Conservation (phyloP, 37 sponge, comb jelly and placozoan species). For the Ianthella basta region DNA sequence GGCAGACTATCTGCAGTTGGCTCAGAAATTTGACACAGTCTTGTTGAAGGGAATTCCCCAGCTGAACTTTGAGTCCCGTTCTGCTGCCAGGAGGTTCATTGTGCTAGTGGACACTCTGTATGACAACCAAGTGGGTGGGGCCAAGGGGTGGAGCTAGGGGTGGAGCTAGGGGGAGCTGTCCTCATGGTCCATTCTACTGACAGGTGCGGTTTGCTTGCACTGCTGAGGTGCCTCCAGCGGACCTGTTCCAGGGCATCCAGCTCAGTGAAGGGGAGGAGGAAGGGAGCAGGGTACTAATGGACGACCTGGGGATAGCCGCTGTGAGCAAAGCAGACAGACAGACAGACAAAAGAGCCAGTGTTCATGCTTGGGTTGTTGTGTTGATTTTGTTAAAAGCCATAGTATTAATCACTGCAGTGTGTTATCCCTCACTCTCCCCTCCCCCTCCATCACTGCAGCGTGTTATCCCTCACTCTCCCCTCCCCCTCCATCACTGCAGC, state of each 20-base stretch:
- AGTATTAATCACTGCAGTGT: not conserved
- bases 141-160: too few species aligned
- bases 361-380: too few species aligned
- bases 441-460: not conserved
- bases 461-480: too few species aligned
- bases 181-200: not conserved
- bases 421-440: too few species aligned
- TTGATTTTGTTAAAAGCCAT: too few species aligned
- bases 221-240: constrained; percentile 51
- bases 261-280: constrained; percentile 16
- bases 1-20: constrained; percentile 81
- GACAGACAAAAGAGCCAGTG: too few species aligned
- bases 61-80: constrained; percentile 54
- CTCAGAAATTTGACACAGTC: constrained; percentile 54
- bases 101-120: constrained; percentile 84
- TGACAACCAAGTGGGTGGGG: constrained; percentile 50
- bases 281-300: constrained; percentile 38
- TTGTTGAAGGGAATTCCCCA: constrained; percentile 77
- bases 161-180: too few species aligned
- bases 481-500: not conserved
- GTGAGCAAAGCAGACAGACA: not conserved
- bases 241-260: constrained; percentile 41
- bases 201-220: constrained; percentile 71
- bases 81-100: constrained; percentile 81
- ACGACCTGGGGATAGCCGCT: constrained; percentile 65